Percentiles rank a stretch among this genome's conserved stretches.
These are phyloP conservation scores for Chamaea fasciata DNA, from an alignment of 2,113 vertebrate species.

Conservation along the genomic window DNA sequence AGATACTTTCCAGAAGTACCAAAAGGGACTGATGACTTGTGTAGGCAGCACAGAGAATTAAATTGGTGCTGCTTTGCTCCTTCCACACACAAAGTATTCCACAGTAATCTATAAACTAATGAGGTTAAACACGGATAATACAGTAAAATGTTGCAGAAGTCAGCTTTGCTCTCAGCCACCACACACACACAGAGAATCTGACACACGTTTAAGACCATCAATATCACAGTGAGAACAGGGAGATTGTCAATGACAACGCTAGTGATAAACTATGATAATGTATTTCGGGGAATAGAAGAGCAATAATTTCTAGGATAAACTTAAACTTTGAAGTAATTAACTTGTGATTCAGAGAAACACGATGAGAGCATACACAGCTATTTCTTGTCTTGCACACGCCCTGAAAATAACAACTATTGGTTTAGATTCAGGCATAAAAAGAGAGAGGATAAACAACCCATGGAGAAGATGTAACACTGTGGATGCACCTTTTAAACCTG, in stretches of 20 bases:
- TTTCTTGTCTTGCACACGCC: not conserved
- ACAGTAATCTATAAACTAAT: not conserved
- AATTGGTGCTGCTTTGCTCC: not conserved
- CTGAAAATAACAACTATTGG: slow-evolving; percentile 8
- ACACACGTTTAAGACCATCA: not conserved
- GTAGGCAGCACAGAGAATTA: slow-evolving; percentile 28
- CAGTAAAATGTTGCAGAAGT: not conserved
- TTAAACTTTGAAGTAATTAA: slow-evolving; percentile 39
- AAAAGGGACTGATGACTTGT: slow-evolving; percentile 56
- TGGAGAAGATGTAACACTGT: not conserved
- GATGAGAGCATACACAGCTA: not conserved
- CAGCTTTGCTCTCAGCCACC: not conserved
- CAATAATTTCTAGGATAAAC: not conserved
- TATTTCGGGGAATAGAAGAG: slow-evolving; percentile 8
- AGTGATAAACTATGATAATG: not conserved
- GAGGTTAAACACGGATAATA: not conserved
- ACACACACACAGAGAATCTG: not conserved
- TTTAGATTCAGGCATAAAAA: slow-evolving; percentile 31
- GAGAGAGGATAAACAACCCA: not conserved
- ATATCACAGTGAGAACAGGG: not conserved
- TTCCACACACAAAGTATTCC: not conserved
- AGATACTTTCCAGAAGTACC: slow-evolving; percentile 67
- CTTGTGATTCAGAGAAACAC: not conserved
- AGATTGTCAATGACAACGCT: not conserved
- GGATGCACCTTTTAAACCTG: not conserved